Percentiles rank a stretch among this genome's conserved stretches.
These are phyloP conservation scores for Podarcis cretensis DNA, from an alignment of 2,113 vertebrate species.

Conservation along the genomic window DNA sequence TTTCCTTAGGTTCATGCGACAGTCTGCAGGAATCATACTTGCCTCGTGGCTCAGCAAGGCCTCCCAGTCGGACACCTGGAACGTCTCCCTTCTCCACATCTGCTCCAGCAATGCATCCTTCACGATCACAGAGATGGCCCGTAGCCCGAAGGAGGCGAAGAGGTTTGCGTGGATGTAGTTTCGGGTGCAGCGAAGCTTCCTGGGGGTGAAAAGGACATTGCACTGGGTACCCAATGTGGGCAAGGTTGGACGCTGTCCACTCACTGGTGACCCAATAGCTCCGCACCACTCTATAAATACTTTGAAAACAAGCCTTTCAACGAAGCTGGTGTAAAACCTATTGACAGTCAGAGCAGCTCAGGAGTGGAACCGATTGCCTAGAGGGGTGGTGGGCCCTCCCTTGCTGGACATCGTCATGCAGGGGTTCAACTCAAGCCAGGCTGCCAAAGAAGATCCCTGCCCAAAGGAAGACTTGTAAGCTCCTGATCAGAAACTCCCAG, in stretches of 20 bases:
- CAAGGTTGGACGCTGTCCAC: accelerated
- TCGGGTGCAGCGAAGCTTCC: constrained; percentile 84
- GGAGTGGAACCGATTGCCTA: background rate
- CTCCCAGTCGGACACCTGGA: constrained; percentile 74
- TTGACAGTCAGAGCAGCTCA: background rate
- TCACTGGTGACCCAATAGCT: background rate
- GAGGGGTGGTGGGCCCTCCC: no score
- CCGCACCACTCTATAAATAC: background rate
- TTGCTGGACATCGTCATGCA: no score
- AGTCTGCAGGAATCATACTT: background rate
- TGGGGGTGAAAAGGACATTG: background rate
- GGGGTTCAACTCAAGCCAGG: no score
- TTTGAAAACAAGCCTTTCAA: background rate
- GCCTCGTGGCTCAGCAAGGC: constrained; percentile 80
- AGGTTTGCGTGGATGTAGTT: constrained; percentile 85
- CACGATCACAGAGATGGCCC: constrained; percentile 80
- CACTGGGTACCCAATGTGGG: background rate
- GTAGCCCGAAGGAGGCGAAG: constrained; percentile 85
- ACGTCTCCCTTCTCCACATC: constrained; percentile 77
- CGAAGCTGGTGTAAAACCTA: no score
- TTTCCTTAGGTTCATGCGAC: no score
- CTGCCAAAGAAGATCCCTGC: no score
- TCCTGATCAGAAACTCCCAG: no score
- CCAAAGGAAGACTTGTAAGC: no score
- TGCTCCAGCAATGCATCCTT: constrained; percentile 82